Evolutionary conservation across 2,888 invertebrate genomes (phyloP).

Genomic region (Venusia cambrica): DNA sequence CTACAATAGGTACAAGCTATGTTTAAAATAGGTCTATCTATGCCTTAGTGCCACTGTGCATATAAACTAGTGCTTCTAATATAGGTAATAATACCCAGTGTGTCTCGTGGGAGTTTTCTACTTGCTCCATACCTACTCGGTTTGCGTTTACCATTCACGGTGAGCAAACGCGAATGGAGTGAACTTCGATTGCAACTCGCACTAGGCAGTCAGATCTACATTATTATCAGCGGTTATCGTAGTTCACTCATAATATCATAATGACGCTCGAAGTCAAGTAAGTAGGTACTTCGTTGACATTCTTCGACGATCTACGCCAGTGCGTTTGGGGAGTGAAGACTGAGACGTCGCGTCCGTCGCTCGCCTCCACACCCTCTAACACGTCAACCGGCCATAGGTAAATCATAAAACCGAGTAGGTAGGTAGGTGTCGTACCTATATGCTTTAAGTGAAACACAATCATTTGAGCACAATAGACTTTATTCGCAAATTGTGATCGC

Average conservation of each 20-base stretch:
- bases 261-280: slow-evolving; percentile 13
- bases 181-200: no score
- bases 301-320: slow-evolving; percentile 11
- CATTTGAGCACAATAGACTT: no score
- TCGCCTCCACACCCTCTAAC: background rate
- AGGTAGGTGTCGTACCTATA: slow-evolving; percentile 7
- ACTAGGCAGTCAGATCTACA: slow-evolving; percentile 5
- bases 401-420: slow-evolving; percentile 4
- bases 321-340: slow-evolving; percentile 10
- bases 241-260: slow-evolving; percentile 11
- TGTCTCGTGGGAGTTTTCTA: no score
- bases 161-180: no score
- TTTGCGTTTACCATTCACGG: no score
- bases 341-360: slow-evolving; percentile 11
- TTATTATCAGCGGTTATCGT: slow-evolving; percentile 16
- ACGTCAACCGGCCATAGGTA: slow-evolving; percentile 2
- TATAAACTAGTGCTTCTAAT: no score
- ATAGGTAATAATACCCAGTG: no score
- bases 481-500: slow-evolving; percentile 15
- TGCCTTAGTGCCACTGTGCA: no score
- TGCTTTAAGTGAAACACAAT: slow-evolving; percentile 19
- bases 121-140: no score
- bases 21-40: no score
- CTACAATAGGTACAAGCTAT: no score
- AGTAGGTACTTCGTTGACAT: slow-evolving; percentile 7